These are phyloP conservation scores for Arctocebus calabarensis DNA, from an alignment of 2,797 vertebrate species.

Conservation along the genomic window DNA sequence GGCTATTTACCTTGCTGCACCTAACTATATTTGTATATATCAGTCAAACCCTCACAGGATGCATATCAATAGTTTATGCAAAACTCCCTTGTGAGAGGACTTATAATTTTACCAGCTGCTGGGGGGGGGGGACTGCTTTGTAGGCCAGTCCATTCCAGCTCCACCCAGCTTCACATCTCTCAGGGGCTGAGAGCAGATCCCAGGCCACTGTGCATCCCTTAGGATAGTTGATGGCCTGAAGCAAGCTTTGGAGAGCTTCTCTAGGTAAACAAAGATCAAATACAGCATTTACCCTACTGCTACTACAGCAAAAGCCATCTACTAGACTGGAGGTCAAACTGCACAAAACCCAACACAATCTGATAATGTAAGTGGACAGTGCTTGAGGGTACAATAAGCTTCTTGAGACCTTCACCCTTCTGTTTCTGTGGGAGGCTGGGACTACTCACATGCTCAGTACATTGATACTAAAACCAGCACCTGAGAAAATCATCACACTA, in stretches of 20 bases:
- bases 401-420: background rate
- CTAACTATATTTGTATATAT: background rate
- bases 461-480: background rate
- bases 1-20: background rate
- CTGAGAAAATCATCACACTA: background rate
- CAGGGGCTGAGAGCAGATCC: no score
- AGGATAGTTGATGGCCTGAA: no score
- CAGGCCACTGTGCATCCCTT: no score
- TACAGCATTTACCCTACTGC: background rate
- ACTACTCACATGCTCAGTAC: background rate
- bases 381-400: background rate
- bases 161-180: no score
- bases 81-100: background rate
- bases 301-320: background rate
- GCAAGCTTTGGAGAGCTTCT: no score
- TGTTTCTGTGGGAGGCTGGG: background rate
- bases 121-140: no score
- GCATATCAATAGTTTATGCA: background rate
- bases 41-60: background rate
- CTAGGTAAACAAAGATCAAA: no score
- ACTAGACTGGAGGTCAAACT: background rate
- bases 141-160: no score
- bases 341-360: background rate
- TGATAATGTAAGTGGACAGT: background rate
- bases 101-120: no score